A percentile compares a stretch with the other conserved stretches of the same genome.
Evolutionary conservation across 2,113 vertebrate species (phyloP).

Genomic region (Jacana jacana): DNA sequence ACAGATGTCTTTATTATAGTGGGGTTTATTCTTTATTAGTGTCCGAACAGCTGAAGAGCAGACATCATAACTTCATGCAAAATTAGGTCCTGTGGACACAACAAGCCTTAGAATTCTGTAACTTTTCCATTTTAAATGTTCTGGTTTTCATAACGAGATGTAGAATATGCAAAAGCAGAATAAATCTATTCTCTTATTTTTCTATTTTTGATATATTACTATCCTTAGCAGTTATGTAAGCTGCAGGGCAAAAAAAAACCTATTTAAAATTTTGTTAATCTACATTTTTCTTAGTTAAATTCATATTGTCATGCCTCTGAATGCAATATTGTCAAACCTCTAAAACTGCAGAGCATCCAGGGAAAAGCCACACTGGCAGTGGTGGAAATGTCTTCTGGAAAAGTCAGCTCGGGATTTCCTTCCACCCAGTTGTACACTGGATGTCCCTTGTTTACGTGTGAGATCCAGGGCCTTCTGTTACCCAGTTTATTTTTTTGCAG

Average conservation of each 20-base stretch:
- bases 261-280: background rate
- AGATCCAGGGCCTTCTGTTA: background rate
- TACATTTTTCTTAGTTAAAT: background rate
- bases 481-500: background rate
- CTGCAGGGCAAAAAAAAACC: background rate
- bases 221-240: background rate
- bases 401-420: background rate
- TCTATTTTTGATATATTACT: background rate
- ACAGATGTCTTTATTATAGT: background rate
- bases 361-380: background rate
- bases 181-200: background rate
- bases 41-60: background rate
- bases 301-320: background rate
- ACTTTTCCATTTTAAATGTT: background rate
- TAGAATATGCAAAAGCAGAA: background rate
- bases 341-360: background rate
- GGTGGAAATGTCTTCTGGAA: background rate
- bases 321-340: background rate
- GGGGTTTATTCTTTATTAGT: background rate
- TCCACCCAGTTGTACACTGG: background rate
- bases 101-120: background rate
- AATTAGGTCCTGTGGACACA: background rate
- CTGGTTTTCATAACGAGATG: background rate
- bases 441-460: background rate
- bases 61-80: background rate